phyloP scores from a whole-genome alignment of 1,140 invertebrate genomes.

The Dryas iulia region DNA sequence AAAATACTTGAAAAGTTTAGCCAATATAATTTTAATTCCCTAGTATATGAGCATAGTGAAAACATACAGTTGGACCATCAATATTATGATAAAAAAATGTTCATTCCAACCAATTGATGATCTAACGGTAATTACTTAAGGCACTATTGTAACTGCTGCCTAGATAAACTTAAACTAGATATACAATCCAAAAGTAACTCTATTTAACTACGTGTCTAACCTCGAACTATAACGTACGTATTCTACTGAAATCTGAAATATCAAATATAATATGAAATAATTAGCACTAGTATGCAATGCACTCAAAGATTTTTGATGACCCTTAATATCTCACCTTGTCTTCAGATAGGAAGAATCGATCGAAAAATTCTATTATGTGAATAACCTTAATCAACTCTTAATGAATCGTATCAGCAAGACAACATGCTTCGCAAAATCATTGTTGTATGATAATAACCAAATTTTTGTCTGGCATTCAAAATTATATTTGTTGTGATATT shows the following conservation, averaged over 20 bases:
- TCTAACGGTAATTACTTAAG: not conserved
- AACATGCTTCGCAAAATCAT: constrained; percentile 23
- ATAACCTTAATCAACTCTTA: not conserved
- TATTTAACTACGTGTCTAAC: not conserved
- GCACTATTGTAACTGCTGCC: not conserved
- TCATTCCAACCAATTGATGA: not conserved
- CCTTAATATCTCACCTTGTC: constrained; percentile 11
- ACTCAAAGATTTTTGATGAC: not conserved
- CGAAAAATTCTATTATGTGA: not conserved
- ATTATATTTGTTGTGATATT: not conserved
- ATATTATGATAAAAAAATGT: too few relatives aligned
- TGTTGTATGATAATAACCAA: not conserved
- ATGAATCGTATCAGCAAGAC: constrained; percentile 8
- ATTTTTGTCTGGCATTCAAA: not conserved
- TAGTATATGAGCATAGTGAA: not conserved
- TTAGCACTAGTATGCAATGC: not conserved
- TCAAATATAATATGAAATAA: not conserved
- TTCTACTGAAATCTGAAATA: not conserved
- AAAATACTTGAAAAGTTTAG: too few relatives aligned
- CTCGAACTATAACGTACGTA: not conserved
- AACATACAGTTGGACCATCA: constrained; percentile 1
- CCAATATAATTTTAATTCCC: not conserved
- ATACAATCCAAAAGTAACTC: not conserved
- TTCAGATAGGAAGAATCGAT: not conserved
- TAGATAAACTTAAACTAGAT: not conserved